phyloP scores from a whole-genome alignment of 2,888 invertebrate species.

The Xestia rhomboidea region DNA sequence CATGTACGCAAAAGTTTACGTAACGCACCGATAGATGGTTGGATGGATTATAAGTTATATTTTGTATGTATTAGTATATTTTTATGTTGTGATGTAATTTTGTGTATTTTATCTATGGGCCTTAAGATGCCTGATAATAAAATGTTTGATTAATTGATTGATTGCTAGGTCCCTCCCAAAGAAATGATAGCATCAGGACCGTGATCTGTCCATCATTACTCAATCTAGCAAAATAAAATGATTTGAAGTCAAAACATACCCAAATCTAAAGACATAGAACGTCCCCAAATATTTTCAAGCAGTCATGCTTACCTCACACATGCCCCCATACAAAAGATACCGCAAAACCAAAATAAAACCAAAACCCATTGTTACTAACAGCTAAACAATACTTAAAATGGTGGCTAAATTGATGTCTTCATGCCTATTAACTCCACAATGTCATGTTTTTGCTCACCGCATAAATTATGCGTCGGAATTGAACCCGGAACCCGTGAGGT shows the following conservation, averaged over 20 bases:
- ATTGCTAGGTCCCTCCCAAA: background rate
- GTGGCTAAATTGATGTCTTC: constrained; percentile 45
- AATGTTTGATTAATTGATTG: too few species aligned
- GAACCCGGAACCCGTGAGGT: constrained; percentile 52
- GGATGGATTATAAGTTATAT: too few species aligned
- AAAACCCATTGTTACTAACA: constrained; percentile 40
- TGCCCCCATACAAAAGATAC: background rate
- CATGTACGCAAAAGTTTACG: too few species aligned
- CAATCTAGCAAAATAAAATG: too few species aligned
- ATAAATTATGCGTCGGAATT: constrained; percentile 59
- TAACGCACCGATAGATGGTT: too few species aligned
- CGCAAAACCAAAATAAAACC: constrained; percentile 5
- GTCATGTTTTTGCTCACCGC: constrained; percentile 54
- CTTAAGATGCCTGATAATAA: too few species aligned
- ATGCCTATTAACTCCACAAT: constrained; percentile 43
- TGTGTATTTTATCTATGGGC: too few species aligned
- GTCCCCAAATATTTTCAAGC: background rate
- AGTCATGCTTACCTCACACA: background rate
- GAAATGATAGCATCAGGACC: background rate
- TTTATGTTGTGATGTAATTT: too few species aligned
- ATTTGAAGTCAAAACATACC: background rate
- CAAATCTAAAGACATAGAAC: background rate
- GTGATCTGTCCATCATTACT: too few species aligned
- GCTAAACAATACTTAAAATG: constrained; percentile 42
- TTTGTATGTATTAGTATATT: too few species aligned